Evolutionary conservation across 1,140 invertebrate genomes (phyloP).

Genomic region (Nasonia longicornis): DNA sequence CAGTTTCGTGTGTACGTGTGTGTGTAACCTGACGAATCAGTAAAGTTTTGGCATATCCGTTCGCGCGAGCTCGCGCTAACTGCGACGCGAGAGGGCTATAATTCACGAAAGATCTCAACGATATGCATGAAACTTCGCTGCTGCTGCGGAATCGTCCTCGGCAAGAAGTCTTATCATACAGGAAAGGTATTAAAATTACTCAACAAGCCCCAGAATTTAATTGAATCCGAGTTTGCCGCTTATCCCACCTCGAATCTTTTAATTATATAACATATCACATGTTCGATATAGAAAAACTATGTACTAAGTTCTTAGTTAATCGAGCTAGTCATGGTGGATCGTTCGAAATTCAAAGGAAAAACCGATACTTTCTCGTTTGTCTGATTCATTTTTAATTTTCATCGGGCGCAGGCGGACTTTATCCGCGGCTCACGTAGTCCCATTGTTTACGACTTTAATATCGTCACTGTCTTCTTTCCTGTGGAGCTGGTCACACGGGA

Average conservation of each 20-base stretch:
- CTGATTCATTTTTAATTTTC: background rate
- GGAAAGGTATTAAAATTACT: constrained; percentile 23
- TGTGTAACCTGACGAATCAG: constrained; percentile 29
- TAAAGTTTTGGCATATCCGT: constrained; percentile 23
- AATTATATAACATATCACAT: background rate
- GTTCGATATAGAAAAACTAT: background rate
- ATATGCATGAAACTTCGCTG: constrained; percentile 25
- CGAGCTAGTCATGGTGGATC: too few species aligned
- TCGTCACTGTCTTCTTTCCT: constrained; percentile 14
- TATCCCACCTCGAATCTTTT: background rate
- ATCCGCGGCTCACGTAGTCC: background rate
- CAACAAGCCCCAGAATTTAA: constrained; percentile 14
- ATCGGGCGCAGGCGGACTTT: background rate
- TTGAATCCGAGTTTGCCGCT: background rate
- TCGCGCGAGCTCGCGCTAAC: background rate
- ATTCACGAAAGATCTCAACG: constrained; percentile 34
- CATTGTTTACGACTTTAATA: constrained; percentile 21
- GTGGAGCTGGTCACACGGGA: constrained; percentile 16
- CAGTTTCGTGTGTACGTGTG: background rate
- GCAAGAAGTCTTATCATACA: background rate
- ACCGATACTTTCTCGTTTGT: background rate
- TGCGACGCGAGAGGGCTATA: background rate
- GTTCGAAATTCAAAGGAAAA: background rate
- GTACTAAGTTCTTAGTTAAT: background rate
- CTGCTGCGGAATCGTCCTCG: constrained; percentile 2